A percentile compares a stretch with the other conserved stretches of the same genome.
These are phyloP conservation scores for Hyposoter didymator DNA, from an alignment of 2,888 invertebrate species.

Conservation along the genomic window DNA sequence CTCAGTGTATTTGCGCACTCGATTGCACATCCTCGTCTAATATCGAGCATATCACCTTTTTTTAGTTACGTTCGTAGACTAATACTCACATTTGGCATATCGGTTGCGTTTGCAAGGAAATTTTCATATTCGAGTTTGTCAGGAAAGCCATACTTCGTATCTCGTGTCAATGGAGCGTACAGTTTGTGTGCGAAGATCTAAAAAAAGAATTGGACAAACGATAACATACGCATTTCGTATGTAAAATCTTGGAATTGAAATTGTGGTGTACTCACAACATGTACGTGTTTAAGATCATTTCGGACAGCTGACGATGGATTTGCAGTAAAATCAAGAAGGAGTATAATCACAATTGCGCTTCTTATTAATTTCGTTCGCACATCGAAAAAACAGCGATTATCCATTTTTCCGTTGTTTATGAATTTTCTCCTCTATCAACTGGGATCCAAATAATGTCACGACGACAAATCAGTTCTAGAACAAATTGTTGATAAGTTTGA, in stretches of 20 bases:
- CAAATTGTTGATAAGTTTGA: neutral
- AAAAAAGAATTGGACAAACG: neutral
- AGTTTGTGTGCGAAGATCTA: slow-evolving; percentile 76
- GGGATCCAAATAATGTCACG: neutral
- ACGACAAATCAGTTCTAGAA: neutral
- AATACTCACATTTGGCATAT: slow-evolving; percentile 74
- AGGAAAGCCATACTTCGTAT: slow-evolving; percentile 55
- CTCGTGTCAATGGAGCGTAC: slow-evolving; percentile 70
- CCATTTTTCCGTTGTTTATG: neutral
- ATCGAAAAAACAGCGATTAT: neutral
- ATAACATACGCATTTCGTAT: neutral
- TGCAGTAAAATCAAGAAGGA: slow-evolving; percentile 9
- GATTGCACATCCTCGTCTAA: neutral
- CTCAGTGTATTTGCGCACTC: too few relatives aligned
- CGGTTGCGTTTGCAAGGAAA: slow-evolving; percentile 68
- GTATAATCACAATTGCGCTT: slow-evolving; percentile 23
- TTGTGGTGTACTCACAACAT: slow-evolving; percentile 73
- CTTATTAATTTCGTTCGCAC: neutral
- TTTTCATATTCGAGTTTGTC: slow-evolving; percentile 71
- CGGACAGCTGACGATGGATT: slow-evolving; percentile 12
- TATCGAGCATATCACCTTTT: slow-evolving; percentile 8
- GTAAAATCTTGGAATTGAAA: neutral
- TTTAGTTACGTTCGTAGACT: neutral
- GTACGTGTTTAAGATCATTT: slow-evolving; percentile 70
- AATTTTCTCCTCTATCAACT: neutral